A percentile compares a stretch with the other conserved stretches of the same genome.
phyloP scores from a whole-genome alignment of 1,140 invertebrate genomes.

The Trissolcus basalis region DNA sequence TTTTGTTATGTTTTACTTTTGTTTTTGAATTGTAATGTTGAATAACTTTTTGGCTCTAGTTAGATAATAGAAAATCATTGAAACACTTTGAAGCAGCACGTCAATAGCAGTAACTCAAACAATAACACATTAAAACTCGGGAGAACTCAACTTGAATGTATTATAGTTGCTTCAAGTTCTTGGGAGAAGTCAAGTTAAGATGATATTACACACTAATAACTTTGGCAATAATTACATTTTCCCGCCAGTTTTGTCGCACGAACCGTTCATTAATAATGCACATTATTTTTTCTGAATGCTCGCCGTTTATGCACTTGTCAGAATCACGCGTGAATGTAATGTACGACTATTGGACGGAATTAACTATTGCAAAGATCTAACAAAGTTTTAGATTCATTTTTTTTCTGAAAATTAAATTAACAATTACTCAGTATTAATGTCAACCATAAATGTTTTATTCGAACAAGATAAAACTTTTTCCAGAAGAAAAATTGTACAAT shows the following conservation, averaged over 20 bases:
- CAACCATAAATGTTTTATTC: too few species aligned
- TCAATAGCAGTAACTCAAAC: neutral
- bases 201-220: neutral
- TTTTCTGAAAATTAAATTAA: too few species aligned
- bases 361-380: too few species aligned
- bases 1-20: too few species aligned
- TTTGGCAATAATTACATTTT: slow-evolving; percentile 1
- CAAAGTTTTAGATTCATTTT: too few species aligned
- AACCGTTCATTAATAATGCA: slow-evolving; percentile 1
- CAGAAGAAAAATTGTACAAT: too few species aligned
- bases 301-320: neutral
- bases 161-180: neutral
- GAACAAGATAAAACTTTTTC: too few species aligned
- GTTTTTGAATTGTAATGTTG: too few species aligned
- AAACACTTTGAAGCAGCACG: neutral
- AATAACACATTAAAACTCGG: neutral
- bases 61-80: too few species aligned
- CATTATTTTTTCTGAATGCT: neutral
- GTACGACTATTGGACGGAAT: too few species aligned
- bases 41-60: too few species aligned
- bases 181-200: neutral
- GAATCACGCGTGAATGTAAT: neutral
- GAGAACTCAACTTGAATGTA: neutral
- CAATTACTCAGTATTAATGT: too few species aligned
- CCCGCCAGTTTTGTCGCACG: neutral